A percentile compares a stretch with the other conserved stretches of the same genome.
Evolutionary conservation across 2,888 invertebrate species (phyloP).

Genomic region (Bellardia pandia): DNA sequence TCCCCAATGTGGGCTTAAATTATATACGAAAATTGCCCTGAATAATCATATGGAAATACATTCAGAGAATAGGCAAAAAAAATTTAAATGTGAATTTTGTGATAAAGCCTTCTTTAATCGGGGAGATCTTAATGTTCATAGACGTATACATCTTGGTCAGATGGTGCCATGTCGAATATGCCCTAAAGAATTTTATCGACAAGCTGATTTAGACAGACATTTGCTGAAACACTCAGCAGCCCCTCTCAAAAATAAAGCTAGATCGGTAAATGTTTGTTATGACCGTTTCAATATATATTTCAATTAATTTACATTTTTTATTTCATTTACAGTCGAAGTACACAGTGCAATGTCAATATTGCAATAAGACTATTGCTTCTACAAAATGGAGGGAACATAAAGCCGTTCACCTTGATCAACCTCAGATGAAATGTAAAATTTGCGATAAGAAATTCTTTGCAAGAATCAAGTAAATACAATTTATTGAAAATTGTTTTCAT

Average conservation of each 20-base stretch:
- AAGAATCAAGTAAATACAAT: constrained; percentile 21
- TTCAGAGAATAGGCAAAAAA: constrained; percentile 67
- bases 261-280: constrained; percentile 15
- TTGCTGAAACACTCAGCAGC: constrained; percentile 31
- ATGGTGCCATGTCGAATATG: constrained; percentile 58
- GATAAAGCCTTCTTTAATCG: constrained; percentile 72
- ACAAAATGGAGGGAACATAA: constrained; percentile 32
- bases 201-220: constrained; percentile 56
- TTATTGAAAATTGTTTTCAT: too few species aligned
- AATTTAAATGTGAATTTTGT: constrained; percentile 73
- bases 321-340: constrained; percentile 31
- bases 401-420: constrained; percentile 54
- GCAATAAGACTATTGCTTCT: constrained; percentile 20
- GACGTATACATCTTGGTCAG: constrained; percentile 58
- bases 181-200: constrained; percentile 55
- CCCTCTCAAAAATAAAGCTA: not conserved
- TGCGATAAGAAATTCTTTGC: constrained; percentile 59
- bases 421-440: constrained; percentile 54
- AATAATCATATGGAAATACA: constrained; percentile 73
- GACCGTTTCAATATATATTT: too few species aligned
- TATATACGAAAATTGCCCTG: constrained; percentile 48
- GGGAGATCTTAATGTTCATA: constrained; percentile 74
- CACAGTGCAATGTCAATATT: constrained; percentile 52
- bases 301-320: too few species aligned
- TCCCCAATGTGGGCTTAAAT: constrained; percentile 49